Evolutionary conservation across 2,888 invertebrate species (phyloP).

Genomic region (Hofmannophila pseudospretella): DNA sequence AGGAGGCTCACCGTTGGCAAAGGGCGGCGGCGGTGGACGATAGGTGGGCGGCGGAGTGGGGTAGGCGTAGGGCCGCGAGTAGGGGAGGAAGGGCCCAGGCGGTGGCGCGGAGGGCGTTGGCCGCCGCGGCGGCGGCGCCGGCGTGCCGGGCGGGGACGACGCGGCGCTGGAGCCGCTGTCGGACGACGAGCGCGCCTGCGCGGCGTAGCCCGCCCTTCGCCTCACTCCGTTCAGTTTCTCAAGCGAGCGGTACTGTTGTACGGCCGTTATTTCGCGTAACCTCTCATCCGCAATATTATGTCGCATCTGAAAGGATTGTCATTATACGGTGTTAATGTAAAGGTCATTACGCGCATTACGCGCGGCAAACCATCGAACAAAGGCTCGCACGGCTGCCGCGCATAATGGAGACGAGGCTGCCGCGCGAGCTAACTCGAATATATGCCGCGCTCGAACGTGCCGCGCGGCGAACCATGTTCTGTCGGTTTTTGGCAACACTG

Average conservation of each 20-base stretch:
- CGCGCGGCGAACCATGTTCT: too few species aligned
- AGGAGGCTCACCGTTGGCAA: conserved; percentile 68
- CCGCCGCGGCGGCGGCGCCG: conserved; percentile 44
- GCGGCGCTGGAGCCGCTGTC: conserved; percentile 66
- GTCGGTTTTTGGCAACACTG: too few species aligned
- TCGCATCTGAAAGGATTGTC: conserved; percentile 79
- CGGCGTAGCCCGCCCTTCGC: conserved; percentile 57
- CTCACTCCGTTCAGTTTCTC: conserved; percentile 78
- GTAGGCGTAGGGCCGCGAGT: conserved; percentile 59
- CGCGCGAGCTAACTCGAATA: too few species aligned
- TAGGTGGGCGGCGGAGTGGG: conserved; percentile 60
- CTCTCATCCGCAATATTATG: conserved; percentile 81
- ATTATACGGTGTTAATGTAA: too few species aligned
- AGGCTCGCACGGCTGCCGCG: too few species aligned
- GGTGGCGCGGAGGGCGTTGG: conserved; percentile 35
- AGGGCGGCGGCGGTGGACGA: conserved; percentile 62
- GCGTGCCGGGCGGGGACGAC: conserved; percentile 62
- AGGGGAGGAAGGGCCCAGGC: conserved; percentile 41
- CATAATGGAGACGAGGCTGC: too few species aligned
- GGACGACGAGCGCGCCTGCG: conserved; percentile 50
- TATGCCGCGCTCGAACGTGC: too few species aligned
- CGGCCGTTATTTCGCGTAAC: conserved; percentile 76
- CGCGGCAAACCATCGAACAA: too few species aligned
- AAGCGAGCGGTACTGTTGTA: conserved; percentile 76
- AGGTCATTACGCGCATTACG: too few species aligned